Evolutionary conservation across 2,888 invertebrate genomes (phyloP).

Genomic region (Hymenopus coronatus): DNA sequence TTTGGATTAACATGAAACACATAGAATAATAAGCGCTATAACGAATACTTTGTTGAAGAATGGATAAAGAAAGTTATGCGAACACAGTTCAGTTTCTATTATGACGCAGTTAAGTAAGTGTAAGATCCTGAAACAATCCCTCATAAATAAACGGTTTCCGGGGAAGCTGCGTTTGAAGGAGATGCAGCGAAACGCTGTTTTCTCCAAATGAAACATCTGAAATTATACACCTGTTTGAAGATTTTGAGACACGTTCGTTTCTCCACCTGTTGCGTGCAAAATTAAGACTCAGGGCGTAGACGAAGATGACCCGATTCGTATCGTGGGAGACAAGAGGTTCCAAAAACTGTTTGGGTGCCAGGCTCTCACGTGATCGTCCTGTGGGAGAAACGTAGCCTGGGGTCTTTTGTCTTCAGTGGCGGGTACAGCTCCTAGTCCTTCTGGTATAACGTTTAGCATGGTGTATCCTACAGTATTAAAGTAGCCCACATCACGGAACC

Average conservation of each 20-base stretch:
- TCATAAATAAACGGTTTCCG: neutral
- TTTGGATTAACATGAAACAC: too few relatives aligned
- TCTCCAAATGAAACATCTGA: neutral
- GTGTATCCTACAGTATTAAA: too few relatives aligned
- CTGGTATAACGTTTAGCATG: too few relatives aligned
- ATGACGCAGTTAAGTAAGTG: too few relatives aligned
- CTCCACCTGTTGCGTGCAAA: neutral
- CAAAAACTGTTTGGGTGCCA: neutral
- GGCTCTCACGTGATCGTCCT: neutral
- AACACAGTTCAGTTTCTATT: too few relatives aligned
- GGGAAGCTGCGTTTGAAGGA: neutral
- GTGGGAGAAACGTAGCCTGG: neutral
- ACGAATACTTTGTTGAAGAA: too few relatives aligned
- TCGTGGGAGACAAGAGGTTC: neutral
- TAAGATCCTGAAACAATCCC: too few relatives aligned
- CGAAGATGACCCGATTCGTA: neutral
- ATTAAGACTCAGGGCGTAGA: neutral
- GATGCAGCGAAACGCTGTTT: neutral
- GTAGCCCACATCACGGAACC: too few relatives aligned
- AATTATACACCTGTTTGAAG: neutral
- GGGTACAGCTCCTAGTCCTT: too few relatives aligned
- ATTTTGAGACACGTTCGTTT: neutral
- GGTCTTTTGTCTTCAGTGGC: neutral
- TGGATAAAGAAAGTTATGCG: too few relatives aligned
- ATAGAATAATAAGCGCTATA: too few relatives aligned